These are phyloP conservation scores for Saccostrea cuccullata DNA, from an alignment of 1,140 invertebrate genomes.

Conservation along the genomic window DNA sequence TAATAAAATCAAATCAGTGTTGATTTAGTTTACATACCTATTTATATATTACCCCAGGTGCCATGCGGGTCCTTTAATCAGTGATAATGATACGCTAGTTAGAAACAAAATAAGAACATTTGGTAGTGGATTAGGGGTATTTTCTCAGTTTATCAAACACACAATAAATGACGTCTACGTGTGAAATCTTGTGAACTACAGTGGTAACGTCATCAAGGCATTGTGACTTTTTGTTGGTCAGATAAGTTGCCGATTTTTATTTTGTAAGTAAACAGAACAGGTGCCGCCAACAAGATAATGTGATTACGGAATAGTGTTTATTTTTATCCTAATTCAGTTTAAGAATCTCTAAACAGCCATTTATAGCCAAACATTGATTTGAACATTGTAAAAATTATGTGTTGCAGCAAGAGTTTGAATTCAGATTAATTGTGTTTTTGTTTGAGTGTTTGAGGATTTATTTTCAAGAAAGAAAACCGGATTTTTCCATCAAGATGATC, in stretches of 20 bases:
- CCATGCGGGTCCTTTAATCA: not conserved
- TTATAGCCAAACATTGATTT: not conserved
- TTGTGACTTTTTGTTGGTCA: slow-evolving; percentile 12
- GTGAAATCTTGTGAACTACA: slow-evolving; percentile 29
- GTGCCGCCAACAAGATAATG: not conserved
- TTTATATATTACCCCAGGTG: slow-evolving; percentile 2
- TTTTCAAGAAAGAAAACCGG: not conserved
- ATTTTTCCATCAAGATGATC: slow-evolving; percentile 8
- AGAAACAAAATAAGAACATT: slow-evolving; percentile 24
- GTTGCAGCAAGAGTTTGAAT: not conserved
- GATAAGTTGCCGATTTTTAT: slow-evolving; percentile 24
- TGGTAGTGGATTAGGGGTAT: not conserved
- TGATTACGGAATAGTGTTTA: slow-evolving; percentile 28
- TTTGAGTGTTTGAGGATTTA: not conserved
- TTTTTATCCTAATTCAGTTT: not conserved
- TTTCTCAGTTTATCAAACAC: slow-evolving; percentile 25
- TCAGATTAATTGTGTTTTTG: not conserved
- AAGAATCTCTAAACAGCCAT: not conserved
- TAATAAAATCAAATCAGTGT: not conserved
- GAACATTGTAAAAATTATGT: not conserved
- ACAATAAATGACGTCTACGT: slow-evolving; percentile 23
- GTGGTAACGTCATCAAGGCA: not conserved
- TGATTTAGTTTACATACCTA: not conserved
- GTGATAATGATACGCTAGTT: slow-evolving; percentile 6
- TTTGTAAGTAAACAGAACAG: slow-evolving; percentile 19